These are phyloP conservation scores for Tipula vernalis DNA, from an alignment of 2,888 invertebrate genomes.

Conservation along the genomic window DNA sequence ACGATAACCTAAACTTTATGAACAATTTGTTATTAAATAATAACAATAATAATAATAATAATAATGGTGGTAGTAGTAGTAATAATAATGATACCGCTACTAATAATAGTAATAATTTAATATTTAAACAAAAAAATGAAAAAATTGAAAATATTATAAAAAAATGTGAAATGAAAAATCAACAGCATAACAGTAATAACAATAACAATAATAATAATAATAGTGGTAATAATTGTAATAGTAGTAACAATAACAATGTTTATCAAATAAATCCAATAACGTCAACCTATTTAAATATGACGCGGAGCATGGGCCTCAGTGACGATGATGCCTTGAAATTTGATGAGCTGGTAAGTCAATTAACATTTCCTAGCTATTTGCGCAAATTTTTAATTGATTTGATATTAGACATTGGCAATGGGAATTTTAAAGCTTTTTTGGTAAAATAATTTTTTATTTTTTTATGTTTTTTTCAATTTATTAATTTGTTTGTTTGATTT, in stretches of 20 bases:
- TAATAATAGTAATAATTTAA: not conserved
- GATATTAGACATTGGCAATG: not conserved
- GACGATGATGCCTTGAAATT: slow-evolving; percentile 47
- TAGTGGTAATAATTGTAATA: not conserved
- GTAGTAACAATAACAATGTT: slow-evolving; percentile 17
- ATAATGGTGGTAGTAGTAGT: not conserved
- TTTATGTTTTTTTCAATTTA: not conserved
- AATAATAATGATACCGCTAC: not conserved
- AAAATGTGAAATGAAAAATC: slow-evolving; percentile 8
- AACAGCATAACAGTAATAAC: not conserved
- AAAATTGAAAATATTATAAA: slow-evolving; percentile 8
- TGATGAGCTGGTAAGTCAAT: slow-evolving; percentile 46
- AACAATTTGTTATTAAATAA: not conserved
- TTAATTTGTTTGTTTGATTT: not conserved
- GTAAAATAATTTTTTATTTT: not conserved
- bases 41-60: not conserved
- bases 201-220: not conserved
- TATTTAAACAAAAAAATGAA: slow-evolving; percentile 1
- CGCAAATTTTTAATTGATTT: not conserved
- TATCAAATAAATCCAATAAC: slow-evolving; percentile 66
- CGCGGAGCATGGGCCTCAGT: slow-evolving; percentile 56
- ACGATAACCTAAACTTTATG: slow-evolving; percentile 1
- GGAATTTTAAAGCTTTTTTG: not conserved
- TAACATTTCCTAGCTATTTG: slow-evolving; percentile 15
- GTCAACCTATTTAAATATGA: slow-evolving; percentile 76